Percentiles rank a stretch among this genome's conserved stretches.
These are phyloP conservation scores for Eristalinus aeneus DNA, from an alignment of 2,888 invertebrate genomes.

Conservation along the genomic window DNA sequence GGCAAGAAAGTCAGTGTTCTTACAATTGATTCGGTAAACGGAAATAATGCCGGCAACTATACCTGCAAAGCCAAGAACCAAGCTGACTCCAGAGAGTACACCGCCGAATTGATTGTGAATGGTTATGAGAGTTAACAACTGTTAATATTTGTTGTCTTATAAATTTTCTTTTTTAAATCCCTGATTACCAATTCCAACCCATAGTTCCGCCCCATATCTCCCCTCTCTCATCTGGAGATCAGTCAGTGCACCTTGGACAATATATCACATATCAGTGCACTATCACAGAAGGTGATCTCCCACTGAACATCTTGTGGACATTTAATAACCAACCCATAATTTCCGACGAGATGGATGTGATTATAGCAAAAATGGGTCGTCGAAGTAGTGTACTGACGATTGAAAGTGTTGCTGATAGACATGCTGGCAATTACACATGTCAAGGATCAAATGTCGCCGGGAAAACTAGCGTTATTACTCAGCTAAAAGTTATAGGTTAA, in stretches of 20 bases:
- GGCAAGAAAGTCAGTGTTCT: conserved; percentile 82
- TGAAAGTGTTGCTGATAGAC: conserved; percentile 85
- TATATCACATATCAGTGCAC: conserved; percentile 84
- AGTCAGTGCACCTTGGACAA: conserved; percentile 84
- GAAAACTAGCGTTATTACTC: conserved; percentile 85
- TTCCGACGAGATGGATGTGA: conserved; percentile 80
- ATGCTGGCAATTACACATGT: conserved; percentile 89
- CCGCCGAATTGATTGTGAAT: conserved; percentile 82
- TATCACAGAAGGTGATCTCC: conserved; percentile 85
- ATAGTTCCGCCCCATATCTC: conserved; percentile 81
- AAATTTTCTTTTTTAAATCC: background rate
- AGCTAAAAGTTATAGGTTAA: conserved; percentile 86
- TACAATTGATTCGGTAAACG: conserved; percentile 83
- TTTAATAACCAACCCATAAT: conserved; percentile 80
- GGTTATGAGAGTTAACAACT: conserved; percentile 76
- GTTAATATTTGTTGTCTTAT: background rate
- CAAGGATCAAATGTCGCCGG: conserved; percentile 88
- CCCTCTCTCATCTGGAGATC: conserved; percentile 83
- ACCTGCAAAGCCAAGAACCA: conserved; percentile 83
- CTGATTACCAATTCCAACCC: conserved; percentile 34
- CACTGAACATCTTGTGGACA: conserved; percentile 85
- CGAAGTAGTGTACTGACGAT: conserved; percentile 87
- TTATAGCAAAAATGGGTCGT: conserved; percentile 83
- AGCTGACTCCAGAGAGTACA: conserved; percentile 82
- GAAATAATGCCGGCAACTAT: conserved; percentile 83